Percentiles rank a stretch among this genome's conserved stretches.
phyloP scores from a whole-genome alignment of 2,888 invertebrate genomes.

The Silvanus unidentatus region DNA sequence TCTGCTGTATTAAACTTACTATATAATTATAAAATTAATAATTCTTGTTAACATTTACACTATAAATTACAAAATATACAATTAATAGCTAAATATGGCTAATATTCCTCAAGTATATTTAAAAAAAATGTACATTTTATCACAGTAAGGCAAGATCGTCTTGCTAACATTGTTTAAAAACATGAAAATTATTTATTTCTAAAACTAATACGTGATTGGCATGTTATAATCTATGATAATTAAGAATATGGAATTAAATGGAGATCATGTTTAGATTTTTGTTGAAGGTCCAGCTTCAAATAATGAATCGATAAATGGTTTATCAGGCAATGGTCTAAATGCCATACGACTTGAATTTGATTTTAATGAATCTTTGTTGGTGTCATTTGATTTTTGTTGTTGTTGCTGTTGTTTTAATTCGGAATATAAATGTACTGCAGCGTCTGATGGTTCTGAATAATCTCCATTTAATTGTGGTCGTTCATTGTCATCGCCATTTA shows the following conservation, averaged over 20 bases:
- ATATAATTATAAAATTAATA: background rate
- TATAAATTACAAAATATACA: conserved; percentile 30
- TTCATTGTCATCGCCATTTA: conserved; percentile 25
- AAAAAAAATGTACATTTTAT: conserved; percentile 33
- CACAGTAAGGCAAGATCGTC: conserved; percentile 27
- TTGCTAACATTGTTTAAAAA: background rate
- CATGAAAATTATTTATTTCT: background rate
- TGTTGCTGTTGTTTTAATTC: conserved; percentile 48
- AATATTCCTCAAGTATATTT: conserved; percentile 6
- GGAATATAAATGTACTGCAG: conserved; percentile 51
- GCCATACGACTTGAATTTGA: conserved; percentile 53
- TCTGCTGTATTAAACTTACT: no score
- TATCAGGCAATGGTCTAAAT: conserved; percentile 63
- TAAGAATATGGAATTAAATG: conserved; percentile 1
- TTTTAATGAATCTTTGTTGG: conserved; percentile 28
- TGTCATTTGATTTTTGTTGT: conserved; percentile 7
- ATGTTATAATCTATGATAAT: background rate
- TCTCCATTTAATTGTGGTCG: conserved; percentile 37
- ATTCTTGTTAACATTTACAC: conserved; percentile 6
- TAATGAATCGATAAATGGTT: conserved; percentile 44
- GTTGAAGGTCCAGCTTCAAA: conserved; percentile 26
- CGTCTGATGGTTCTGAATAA: conserved; percentile 54
- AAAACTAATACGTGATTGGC: conserved; percentile 4
- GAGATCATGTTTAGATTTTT: conserved; percentile 11
- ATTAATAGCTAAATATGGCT: conserved; percentile 17